Conservation (phyloP, 2,797 vertebrate genomes). For the Clamator glandarius region DNA sequence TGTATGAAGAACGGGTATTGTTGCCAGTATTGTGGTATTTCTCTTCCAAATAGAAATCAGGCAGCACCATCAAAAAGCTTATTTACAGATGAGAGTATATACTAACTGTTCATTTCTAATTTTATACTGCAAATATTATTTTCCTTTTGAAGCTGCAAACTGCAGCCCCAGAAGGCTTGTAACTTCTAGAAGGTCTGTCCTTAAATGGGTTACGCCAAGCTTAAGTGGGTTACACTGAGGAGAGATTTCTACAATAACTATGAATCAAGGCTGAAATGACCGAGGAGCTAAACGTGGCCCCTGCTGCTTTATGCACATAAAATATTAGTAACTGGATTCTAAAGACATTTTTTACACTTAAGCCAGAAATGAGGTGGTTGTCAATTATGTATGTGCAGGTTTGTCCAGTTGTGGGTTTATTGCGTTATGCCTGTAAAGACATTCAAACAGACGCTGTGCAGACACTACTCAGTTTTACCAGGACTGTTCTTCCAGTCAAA, state of each 20-base stretch:
- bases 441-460: background rate
- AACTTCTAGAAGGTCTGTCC: background rate
- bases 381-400: background rate
- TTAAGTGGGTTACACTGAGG: background rate
- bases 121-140: background rate
- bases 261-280: background rate
- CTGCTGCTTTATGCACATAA: background rate
- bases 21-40: background rate
- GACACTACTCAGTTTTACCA: background rate
- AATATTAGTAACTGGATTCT: background rate
- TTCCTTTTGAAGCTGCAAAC: background rate
- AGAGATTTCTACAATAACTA: background rate
- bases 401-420: background rate
- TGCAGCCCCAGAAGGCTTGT: background rate
- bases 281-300: background rate
- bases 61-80: background rate
- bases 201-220: background rate
- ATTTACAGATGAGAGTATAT: background rate
- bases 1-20: background rate
- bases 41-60: slow-evolving; percentile 13
- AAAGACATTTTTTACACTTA: background rate
- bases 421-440: background rate
- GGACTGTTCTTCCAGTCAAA: background rate
- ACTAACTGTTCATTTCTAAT: background rate
- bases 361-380: background rate